A percentile compares a stretch with the other conserved stretches of the same genome.
Evolutionary conservation across 2,113 vertebrate genomes (phyloP).

Genomic region (Diphyllodes magnificus): DNA sequence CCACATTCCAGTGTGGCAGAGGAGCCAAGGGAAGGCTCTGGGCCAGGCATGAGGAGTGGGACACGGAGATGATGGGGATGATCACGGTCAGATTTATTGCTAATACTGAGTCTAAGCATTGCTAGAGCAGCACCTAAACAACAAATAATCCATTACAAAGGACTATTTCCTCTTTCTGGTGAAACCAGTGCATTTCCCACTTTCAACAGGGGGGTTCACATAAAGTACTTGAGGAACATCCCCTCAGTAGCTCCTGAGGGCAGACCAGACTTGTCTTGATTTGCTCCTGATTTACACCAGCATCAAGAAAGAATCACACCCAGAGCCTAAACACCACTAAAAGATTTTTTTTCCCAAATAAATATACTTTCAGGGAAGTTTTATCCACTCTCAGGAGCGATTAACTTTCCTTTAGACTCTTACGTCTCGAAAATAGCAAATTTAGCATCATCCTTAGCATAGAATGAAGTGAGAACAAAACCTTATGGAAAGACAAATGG

Average conservation of each 20-base stretch:
- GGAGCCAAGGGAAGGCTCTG: not conserved
- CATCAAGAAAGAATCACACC: not conserved
- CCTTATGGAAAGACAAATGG: not conserved
- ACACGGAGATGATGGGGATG: not conserved
- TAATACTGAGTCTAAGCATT: not conserved
- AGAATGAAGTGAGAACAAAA: not conserved
- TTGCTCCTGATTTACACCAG: not conserved
- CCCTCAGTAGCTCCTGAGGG: not conserved
- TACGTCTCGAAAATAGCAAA: not conserved
- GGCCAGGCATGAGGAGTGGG: not conserved
- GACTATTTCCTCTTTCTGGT: not conserved
- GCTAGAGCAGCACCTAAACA: not conserved
- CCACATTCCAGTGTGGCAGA: not conserved
- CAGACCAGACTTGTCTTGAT: not conserved
- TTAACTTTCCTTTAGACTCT: not conserved
- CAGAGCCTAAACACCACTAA: not conserved
- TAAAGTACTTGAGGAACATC: not conserved
- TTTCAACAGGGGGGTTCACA: accelerated
- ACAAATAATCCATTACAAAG: not conserved
- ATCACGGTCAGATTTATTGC: not conserved
- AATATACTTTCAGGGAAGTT: not conserved
- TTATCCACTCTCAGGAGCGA: not conserved
- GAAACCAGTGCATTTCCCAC: not conserved
- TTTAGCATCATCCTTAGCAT: not conserved
- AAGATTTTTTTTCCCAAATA: not conserved